phyloP scores from a whole-genome alignment of 2,888 invertebrate genomes.

The Spodoptera littoralis region DNA sequence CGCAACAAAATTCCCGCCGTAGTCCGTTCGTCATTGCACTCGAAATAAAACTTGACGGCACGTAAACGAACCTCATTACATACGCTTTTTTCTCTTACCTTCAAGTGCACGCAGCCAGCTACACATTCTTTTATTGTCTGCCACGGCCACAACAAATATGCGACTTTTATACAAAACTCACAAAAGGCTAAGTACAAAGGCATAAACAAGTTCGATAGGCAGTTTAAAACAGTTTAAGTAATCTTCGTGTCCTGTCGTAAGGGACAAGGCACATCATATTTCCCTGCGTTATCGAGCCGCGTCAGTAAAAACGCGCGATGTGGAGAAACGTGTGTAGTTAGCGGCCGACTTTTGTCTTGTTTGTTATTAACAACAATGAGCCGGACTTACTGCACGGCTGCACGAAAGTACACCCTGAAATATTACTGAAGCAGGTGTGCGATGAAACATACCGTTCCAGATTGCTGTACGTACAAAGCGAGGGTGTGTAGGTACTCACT shows the following conservation, averaged over 20 bases:
- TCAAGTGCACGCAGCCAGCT: constrained; percentile 1
- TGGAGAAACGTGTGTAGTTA: constrained; percentile 76
- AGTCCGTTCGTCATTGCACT: neutral
- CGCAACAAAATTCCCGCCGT: constrained; percentile 4
- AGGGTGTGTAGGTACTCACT: too few relatives aligned
- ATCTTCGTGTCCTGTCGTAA: constrained; percentile 52
- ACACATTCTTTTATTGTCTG: constrained; percentile 14
- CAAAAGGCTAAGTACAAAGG: constrained; percentile 43
- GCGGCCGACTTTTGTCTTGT: constrained; percentile 82
- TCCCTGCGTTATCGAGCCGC: constrained; percentile 63
- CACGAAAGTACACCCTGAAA: constrained; percentile 58
- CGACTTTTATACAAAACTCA: constrained; percentile 38
- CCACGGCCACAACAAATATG: constrained; percentile 34
- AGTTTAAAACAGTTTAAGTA: constrained; percentile 62
- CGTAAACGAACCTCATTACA: constrained; percentile 16
- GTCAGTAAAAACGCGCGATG: constrained; percentile 63
- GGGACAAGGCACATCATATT: constrained; percentile 63
- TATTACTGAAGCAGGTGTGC: neutral
- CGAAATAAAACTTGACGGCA: constrained; percentile 35
- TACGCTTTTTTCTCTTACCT: constrained; percentile 10
- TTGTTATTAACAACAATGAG: constrained; percentile 85
- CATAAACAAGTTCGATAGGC: constrained; percentile 56
- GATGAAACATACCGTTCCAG: neutral
- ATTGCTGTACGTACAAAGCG: too few relatives aligned
- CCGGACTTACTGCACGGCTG: constrained; percentile 61